Base-by-base conservation (phyloP, 2,113 vertebrate species). In the Pitta sordida region DNA sequence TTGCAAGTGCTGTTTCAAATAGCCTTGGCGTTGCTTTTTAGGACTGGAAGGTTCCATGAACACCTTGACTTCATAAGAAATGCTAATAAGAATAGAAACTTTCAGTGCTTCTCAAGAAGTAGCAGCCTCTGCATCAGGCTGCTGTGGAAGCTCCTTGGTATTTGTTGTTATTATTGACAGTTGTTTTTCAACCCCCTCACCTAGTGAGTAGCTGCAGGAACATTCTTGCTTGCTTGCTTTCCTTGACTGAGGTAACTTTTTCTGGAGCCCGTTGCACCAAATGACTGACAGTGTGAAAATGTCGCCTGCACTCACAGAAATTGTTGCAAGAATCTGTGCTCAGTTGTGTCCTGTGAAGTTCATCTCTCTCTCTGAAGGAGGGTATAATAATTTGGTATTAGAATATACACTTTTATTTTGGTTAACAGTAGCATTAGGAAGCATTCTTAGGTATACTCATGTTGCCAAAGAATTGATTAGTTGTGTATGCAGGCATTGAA, bases 291-390 rank as follows among this genome's bases (percentile, higher is more conserved):
- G 15, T 32, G 29, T 86, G 55, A 62, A 89, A 34, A 22, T 11
- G 5, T 34, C 62, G 46, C 32, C 53, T 83, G 20, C 8, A 5
- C 62, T 80, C 1, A 1, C 24, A 69, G 46, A 62, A 73, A 32
- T 48, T 32, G 14, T 6, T 20, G 11, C 0, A 0, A 81, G 24
- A 26, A 0, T 26, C 53, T 71, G 51, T 1, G 1, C n/a, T 71
- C 70, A 30, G 29, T 84, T 70, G 9, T 1, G 11, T 63, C 43
- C 30, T 56, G 2, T 23, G 27, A 56, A 68, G 36, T 79, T 90
- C 46, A 39, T 5, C 6, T 44, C 4, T 51, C 4, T 51, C 30
- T 58, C 21, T 22, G 69, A 20, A 39, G 34, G 6, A 43, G 27
- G 3, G 2, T 67, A 21, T 46, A 46, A 8, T 70, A 63, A 43